Base-by-base conservation (phyloP, 2,797 vertebrate species). In the Chaenodraco wilsoni region DNA sequence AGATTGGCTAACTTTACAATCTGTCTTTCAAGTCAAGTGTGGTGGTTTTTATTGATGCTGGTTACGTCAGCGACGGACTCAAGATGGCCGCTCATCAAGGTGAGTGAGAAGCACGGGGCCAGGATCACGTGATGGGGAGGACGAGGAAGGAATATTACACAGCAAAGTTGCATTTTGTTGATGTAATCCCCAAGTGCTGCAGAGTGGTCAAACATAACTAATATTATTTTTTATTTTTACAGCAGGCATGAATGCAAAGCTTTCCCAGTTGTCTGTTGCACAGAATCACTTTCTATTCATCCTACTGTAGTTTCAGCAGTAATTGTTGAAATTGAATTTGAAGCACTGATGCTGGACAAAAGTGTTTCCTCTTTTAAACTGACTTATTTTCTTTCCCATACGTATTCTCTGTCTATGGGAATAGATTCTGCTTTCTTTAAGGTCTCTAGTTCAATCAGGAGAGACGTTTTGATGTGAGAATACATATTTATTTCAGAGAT, bases 161-260 rank as follows among this genome's bases (percentile, higher is more conserved):
- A 44, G 27, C 11, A 14, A 31, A 59, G 31, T 5, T 31, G 40
- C 9, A 13, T 54, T 3, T 4, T 60, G 48, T 63, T 41, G 15
- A 41, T 62, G 13, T 45, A 31, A 40, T 40, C 33, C 17, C 55
- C 5, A 37, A 16, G 2, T 58, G 17, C n/a, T 40, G 27, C 7
- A 37, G 33, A 37, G 33, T 37, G 33, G 33, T 37, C 33, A 37
- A 37, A 27, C 27, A 27, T 27, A 27, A 27, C 4, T 27, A 27
- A 27, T 27, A 27, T 27, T 27, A 27, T 27, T 5, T 27, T 5
- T 27, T 5, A 27, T 27, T 9, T 65, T n/a, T 17, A 21, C 41
- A 43, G 17, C 8, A 63, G 19, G 58, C 49, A 51, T 74, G 46
- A 68, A 49, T 61, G 9, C 43, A 23, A 56, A 31, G 41, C 11